These are phyloP conservation scores for Sigmodon hispidus DNA, from an alignment of 2,113 vertebrate genomes.

Conservation along the genomic window DNA sequence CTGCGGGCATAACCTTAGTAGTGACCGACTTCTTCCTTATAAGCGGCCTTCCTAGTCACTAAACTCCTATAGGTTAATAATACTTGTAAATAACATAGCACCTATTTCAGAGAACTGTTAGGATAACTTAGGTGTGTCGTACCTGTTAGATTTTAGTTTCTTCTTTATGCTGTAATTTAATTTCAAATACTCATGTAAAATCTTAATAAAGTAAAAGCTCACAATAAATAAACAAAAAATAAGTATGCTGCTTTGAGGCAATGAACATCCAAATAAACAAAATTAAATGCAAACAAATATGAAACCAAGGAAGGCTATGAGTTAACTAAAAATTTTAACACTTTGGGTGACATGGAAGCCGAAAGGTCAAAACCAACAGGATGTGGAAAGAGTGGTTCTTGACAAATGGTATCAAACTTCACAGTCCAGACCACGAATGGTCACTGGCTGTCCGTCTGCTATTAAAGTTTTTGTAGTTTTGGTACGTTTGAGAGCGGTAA, in stretches of 20 bases:
- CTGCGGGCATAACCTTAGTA: conserved; percentile 60
- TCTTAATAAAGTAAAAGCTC: conserved; percentile 88
- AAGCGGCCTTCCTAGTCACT: conserved; percentile 29
- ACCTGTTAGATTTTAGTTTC: conserved; percentile 87
- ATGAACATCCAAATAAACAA: conserved; percentile 84
- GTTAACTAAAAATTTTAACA: conserved; percentile 85
- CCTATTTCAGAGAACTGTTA: conserved; percentile 76
- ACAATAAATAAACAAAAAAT: conserved; percentile 86
- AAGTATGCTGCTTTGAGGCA: conserved; percentile 83
- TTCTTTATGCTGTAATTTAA: conserved; percentile 87
- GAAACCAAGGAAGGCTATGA: conserved; percentile 79
- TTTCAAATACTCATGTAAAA: conserved; percentile 89
- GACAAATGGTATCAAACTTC: conserved; percentile 81
- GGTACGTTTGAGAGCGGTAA: conserved; percentile 98
- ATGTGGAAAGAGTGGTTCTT: conserved; percentile 81
- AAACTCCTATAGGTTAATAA: conserved; percentile 73
- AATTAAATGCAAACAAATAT: conserved; percentile 83
- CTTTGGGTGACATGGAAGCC: conserved; percentile 82
- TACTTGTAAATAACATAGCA: conserved; percentile 65
- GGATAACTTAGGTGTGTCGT: conserved; percentile 83
- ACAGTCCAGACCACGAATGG: conserved; percentile 88
- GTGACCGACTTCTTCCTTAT: conserved; percentile 48
- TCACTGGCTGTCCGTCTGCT: conserved; percentile 91
- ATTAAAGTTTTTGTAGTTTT: conserved; percentile 97
- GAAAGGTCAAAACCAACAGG: conserved; percentile 81